Percentiles rank a stretch among this genome's conserved stretches.
Evolutionary conservation across 2,888 invertebrate species (phyloP).

Genomic region (Dermolepida albohirtum): DNA sequence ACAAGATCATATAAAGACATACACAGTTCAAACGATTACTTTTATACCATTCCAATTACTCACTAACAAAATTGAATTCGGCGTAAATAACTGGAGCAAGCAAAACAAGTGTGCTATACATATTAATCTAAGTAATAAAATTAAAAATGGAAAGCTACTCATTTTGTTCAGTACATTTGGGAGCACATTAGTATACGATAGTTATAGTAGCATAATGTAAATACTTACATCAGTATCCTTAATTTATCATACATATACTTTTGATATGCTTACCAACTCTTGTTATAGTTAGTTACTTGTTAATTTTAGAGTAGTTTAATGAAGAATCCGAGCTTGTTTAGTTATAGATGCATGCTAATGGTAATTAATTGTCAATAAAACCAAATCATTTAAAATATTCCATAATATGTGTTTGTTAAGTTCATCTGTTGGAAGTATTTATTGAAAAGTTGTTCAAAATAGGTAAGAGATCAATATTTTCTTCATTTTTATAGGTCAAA

Average conservation of each 20-base stretch:
- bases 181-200: not conserved
- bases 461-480: too few relatives aligned
- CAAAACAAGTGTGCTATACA: too few relatives aligned
- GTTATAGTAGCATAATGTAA: too few relatives aligned
- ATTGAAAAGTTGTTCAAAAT: not conserved
- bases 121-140: too few relatives aligned
- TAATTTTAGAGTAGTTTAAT: not conserved
- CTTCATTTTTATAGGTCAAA: too few relatives aligned
- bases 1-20: too few relatives aligned
- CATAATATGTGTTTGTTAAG: not conserved
- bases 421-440: slow-evolving; percentile 24
- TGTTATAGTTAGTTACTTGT: not conserved
- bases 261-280: not conserved
- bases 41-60: too few relatives aligned
- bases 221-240: too few relatives aligned
- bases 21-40: too few relatives aligned
- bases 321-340: slow-evolving; percentile 17
- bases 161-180: not conserved
- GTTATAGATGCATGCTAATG: slow-evolving; percentile 37
- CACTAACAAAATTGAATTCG: too few relatives aligned
- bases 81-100: too few relatives aligned
- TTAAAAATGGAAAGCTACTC: too few relatives aligned
- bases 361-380: slow-evolving; percentile 24
- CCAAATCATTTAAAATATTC: slow-evolving; percentile 1
- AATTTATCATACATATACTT: not conserved